Conservation (phyloP, 2,888 invertebrate genomes). For the Tryphoninae sp. region DNA sequence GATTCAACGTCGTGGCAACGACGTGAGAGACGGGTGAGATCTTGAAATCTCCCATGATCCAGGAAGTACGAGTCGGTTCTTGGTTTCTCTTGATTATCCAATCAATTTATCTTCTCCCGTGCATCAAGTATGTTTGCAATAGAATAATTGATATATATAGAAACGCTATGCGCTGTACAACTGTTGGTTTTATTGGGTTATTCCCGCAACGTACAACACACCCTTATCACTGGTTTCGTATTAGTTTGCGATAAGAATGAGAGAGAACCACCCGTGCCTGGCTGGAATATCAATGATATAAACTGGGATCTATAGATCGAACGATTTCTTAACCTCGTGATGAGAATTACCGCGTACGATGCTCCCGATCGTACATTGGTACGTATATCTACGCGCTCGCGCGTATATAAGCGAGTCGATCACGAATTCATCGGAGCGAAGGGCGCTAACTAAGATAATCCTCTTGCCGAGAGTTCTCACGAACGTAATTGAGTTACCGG, state of each 20-base stretch:
- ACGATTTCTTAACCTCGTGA: background rate
- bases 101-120: slow-evolving; percentile 52
- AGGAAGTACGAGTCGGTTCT: background rate
- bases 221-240: slow-evolving; percentile 4
- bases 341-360: slow-evolving; percentile 1
- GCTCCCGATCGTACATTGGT: background rate
- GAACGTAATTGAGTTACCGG: slow-evolving; percentile 51
- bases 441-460: slow-evolving; percentile 35
- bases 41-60: slow-evolving; percentile 7
- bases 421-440: slow-evolving; percentile 23
- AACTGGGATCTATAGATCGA: slow-evolving; percentile 11
- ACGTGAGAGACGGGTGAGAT: background rate
- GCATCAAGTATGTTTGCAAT: slow-evolving; percentile 37
- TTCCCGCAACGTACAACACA: slow-evolving; percentile 15
- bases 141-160: slow-evolving; percentile 36
- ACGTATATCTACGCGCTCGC: too few species aligned
- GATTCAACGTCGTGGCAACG: slow-evolving; percentile 16
- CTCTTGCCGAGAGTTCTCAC: slow-evolving; percentile 34
- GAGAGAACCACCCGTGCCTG: background rate
- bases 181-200: slow-evolving; percentile 1
- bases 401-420: slow-evolving; percentile 6
- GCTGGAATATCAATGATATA: slow-evolving; percentile 30
- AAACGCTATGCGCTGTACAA: background rate
- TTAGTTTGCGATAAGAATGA: slow-evolving; percentile 11
- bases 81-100: slow-evolving; percentile 59